These are phyloP conservation scores for Paramisgurnus dabryanus DNA, from an alignment of 2,113 vertebrate species.

Conservation along the genomic window DNA sequence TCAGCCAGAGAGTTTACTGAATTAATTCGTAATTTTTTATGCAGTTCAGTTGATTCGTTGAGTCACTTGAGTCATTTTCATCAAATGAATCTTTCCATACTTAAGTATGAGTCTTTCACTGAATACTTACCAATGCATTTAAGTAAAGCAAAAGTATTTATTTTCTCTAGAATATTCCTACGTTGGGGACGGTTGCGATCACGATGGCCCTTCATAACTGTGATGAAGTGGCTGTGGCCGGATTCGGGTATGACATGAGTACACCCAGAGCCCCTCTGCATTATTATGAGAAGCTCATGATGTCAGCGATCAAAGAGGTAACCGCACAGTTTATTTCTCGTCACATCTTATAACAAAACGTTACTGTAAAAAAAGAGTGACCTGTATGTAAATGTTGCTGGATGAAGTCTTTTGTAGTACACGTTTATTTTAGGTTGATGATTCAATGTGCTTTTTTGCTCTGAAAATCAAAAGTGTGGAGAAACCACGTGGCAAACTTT, in stretches of 20 bases:
- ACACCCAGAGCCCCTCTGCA: constrained; percentile 85
- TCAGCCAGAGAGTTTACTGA: too few relatives aligned
- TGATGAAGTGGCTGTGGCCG: constrained; percentile 90
- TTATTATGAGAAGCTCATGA: constrained; percentile 90
- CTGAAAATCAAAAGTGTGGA: background rate
- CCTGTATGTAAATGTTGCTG: too few relatives aligned
- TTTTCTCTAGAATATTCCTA: constrained; percentile 85
- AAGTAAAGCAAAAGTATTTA: background rate
- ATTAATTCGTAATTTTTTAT: too few relatives aligned
- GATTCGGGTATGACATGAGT: constrained; percentile 92
- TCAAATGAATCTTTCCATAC: too few relatives aligned
- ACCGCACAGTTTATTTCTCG: background rate
- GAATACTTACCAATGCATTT: background rate
- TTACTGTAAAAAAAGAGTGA: too few relatives aligned
- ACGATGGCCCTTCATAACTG: constrained; percentile 94
- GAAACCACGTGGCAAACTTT: background rate
- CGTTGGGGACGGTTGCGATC: constrained; percentile 89
- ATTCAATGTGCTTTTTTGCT: constrained; percentile 25
- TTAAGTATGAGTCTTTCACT: too few relatives aligned
- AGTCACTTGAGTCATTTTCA: too few relatives aligned
- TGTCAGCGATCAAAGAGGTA: constrained; percentile 95
- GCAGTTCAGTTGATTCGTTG: too few relatives aligned
- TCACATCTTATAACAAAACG: too few relatives aligned
- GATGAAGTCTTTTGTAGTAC: background rate
- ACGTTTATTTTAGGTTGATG: constrained; percentile 24